These are phyloP conservation scores for Delia radicum DNA, from an alignment of 1,140 invertebrate genomes.

Conservation along the genomic window DNA sequence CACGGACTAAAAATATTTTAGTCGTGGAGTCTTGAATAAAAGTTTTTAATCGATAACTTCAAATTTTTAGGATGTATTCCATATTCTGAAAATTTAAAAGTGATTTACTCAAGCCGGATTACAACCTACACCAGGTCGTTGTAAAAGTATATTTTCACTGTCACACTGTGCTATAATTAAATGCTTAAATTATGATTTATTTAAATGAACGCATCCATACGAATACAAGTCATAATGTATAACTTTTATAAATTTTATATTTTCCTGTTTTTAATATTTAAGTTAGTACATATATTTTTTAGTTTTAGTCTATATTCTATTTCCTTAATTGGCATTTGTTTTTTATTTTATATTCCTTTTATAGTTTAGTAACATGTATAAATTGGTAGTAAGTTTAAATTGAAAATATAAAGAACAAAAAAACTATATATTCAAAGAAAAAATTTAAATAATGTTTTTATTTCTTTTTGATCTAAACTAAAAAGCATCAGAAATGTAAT, in stretches of 20 bases:
- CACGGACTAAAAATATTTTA: too few relatives aligned
- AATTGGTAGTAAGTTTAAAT: background rate
- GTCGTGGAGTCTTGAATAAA: too few relatives aligned
- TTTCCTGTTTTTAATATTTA: background rate
- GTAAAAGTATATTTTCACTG: too few relatives aligned
- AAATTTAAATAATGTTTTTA: background rate
- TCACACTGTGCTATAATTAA: too few relatives aligned
- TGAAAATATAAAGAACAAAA: background rate
- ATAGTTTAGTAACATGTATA: background rate
- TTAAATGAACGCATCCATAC: background rate
- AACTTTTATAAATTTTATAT: background rate
- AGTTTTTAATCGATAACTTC: too few relatives aligned
- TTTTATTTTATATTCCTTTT: background rate
- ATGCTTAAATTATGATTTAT: background rate
- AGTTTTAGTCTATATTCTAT: background rate
- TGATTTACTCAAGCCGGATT: too few relatives aligned
- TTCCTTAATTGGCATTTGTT: background rate
- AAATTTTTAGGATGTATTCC: too few relatives aligned
- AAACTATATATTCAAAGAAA: background rate
- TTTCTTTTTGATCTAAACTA: background rate
- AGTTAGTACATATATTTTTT: background rate
- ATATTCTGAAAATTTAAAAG: too few relatives aligned
- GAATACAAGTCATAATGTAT: background rate
- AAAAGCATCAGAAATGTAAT: background rate
- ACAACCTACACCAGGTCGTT: too few relatives aligned